phyloP scores from a whole-genome alignment of 2,113 vertebrate species.

The Leucoraja erinaceus region DNA sequence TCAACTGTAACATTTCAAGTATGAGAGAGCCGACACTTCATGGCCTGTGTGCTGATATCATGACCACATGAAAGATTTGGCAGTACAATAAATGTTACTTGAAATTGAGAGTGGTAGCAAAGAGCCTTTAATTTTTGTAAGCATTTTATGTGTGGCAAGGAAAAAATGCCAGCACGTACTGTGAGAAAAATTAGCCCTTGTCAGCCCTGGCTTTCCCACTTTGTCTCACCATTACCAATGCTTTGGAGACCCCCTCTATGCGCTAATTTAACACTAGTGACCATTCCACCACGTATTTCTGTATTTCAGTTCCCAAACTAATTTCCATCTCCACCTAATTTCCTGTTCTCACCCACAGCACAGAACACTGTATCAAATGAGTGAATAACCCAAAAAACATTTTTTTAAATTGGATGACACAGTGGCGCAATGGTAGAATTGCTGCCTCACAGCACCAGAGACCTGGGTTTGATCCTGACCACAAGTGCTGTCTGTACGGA shows the following conservation, averaged over 20 bases:
- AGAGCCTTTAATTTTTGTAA: background rate
- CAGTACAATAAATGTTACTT: background rate
- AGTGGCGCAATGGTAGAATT: too few species aligned
- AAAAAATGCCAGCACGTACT: background rate
- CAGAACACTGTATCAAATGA: too few species aligned
- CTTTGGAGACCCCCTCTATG: background rate
- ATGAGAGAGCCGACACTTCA: background rate
- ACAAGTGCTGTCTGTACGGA: too few species aligned
- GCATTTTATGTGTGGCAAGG: background rate
- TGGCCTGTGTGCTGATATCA: background rate
- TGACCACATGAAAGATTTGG: background rate
- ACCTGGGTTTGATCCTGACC: too few species aligned
- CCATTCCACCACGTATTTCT: background rate
- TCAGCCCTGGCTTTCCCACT: background rate
- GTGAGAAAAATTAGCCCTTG: background rate
- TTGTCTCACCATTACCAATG: background rate
- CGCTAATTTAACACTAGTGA: background rate
- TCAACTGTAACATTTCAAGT: background rate
- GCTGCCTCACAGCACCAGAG: too few species aligned
- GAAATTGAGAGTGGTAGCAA: background rate
- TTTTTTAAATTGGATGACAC: too few species aligned
- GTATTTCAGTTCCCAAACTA: background rate
- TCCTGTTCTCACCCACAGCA: background rate
- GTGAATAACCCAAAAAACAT: too few species aligned
- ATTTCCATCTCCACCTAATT: background rate